A percentile compares a stretch with the other conserved stretches of the same genome.
Evolutionary conservation across 23 tunicate genomes (phyloP).

Genomic region (Trididemnum clinides): DNA sequence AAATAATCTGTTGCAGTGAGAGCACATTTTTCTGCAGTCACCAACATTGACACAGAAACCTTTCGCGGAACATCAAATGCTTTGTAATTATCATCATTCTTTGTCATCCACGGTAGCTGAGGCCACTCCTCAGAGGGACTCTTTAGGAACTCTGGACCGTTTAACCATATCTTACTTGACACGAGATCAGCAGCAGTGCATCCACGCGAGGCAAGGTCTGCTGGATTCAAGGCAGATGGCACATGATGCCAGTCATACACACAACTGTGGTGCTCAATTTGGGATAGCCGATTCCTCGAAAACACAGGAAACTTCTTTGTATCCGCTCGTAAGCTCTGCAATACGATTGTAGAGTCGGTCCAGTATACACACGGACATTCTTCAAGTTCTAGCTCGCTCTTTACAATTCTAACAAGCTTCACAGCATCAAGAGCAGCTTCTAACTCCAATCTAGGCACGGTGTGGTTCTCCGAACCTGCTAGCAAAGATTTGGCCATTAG

Average conservation of each 20-base stretch:
- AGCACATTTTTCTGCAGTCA: neutral
- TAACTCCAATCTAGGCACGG: no score
- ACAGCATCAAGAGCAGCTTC: slow-evolving; percentile 14
- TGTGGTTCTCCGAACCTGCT: neutral
- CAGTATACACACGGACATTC: neutral
- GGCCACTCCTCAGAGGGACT: neutral
- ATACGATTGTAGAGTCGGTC: slow-evolving; percentile 23
- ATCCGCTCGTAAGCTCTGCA: neutral
- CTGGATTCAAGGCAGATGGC: neutral
- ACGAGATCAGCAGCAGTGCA: neutral
- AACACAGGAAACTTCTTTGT: slow-evolving; percentile 9
- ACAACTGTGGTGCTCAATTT: neutral
- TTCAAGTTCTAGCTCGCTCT: neutral
- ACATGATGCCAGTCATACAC: slow-evolving; percentile 30
- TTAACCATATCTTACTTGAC: neutral
- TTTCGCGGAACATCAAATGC: neutral
- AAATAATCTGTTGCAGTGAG: neutral
- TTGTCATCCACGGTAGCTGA: neutral
- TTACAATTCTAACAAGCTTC: neutral
- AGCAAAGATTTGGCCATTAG: slow-evolving; percentile 32
- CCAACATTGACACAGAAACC: neutral
- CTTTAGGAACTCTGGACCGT: slow-evolving; percentile 13
- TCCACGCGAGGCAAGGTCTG: slow-evolving; percentile 5
- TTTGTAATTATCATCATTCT: neutral
- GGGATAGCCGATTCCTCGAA: neutral